Percentiles rank a stretch among this genome's conserved stretches.
phyloP scores from a whole-genome alignment of 2,888 invertebrate species.

The Eupithecia dodoneata region DNA sequence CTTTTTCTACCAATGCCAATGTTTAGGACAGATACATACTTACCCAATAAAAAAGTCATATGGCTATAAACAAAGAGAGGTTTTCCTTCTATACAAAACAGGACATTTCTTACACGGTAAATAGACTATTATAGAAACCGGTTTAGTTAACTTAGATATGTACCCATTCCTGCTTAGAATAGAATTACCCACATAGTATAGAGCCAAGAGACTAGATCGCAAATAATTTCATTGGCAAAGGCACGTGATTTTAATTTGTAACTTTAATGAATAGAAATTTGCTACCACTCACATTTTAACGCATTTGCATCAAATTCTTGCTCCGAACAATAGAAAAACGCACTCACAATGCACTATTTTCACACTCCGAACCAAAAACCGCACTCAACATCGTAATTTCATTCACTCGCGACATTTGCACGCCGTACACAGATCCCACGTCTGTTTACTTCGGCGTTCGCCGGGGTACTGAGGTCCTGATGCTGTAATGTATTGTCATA shows the following conservation, averaged over 20 bases:
- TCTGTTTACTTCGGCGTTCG: slow-evolving; percentile 63
- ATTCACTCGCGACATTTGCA: slow-evolving; percentile 60
- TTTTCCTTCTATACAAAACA: neutral
- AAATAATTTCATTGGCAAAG: neutral
- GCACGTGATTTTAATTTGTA: slow-evolving; percentile 2
- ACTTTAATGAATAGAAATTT: neutral
- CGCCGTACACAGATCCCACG: slow-evolving; percentile 54
- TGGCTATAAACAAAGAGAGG: neutral
- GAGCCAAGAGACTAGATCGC: neutral
- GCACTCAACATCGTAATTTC: slow-evolving; percentile 70
- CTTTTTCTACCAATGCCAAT: too few relatives aligned
- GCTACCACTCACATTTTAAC: slow-evolving; percentile 59
- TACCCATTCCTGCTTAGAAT: neutral
- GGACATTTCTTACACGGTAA: neutral
- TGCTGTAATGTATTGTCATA: slow-evolving; percentile 15
- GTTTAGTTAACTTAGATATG: neutral
- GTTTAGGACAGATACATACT: too few relatives aligned
- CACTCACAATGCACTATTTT: slow-evolving; percentile 69
- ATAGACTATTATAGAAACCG: neutral
- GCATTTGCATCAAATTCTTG: slow-evolving; percentile 45
- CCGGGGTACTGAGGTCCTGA: slow-evolving; percentile 66
- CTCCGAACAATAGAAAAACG: slow-evolving; percentile 48
- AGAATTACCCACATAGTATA: too few relatives aligned
- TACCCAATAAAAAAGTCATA: neutral
- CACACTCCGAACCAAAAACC: slow-evolving; percentile 61